These are phyloP conservation scores for Rallus crepitans DNA, from an alignment of 2,797 vertebrate genomes.

Conservation along the genomic window DNA sequence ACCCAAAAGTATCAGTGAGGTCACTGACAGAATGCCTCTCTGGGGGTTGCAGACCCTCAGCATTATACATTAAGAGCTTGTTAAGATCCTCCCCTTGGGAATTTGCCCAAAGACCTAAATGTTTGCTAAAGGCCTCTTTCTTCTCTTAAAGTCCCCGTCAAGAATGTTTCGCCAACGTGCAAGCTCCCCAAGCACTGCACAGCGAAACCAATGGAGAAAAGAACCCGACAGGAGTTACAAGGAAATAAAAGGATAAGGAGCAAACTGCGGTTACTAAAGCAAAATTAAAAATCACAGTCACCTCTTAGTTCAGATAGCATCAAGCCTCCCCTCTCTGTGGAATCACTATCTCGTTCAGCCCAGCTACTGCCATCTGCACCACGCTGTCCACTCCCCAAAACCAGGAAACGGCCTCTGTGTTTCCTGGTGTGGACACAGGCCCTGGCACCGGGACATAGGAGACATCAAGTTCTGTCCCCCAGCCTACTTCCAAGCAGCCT, in stretches of 20 bases:
- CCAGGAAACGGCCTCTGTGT: background rate
- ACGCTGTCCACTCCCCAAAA: background rate
- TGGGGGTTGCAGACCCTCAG: accelerated
- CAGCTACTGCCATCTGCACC: background rate
- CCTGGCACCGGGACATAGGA: accelerated
- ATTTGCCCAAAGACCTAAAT: background rate
- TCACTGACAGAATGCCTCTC: background rate
- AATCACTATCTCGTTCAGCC: background rate
- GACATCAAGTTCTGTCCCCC: background rate
- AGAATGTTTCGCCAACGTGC: background rate
- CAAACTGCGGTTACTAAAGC: background rate
- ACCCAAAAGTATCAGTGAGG: background rate
- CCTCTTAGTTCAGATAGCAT: background rate
- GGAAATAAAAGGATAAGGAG: background rate
- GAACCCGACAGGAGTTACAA: background rate
- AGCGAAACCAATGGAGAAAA: background rate
- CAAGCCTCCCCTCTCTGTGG: background rate
- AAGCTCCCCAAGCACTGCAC: background rate
- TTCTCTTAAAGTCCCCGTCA: background rate
- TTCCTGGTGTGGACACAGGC: background rate
- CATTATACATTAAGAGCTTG: background rate
- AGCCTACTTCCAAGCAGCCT: background rate
- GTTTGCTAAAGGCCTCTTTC: background rate
- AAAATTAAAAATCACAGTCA: background rate
- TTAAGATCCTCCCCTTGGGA: background rate